These are phyloP conservation scores for Drosophila ananassae DNA, from an alignment of 1,140 invertebrate genomes.

Conservation along the genomic window DNA sequence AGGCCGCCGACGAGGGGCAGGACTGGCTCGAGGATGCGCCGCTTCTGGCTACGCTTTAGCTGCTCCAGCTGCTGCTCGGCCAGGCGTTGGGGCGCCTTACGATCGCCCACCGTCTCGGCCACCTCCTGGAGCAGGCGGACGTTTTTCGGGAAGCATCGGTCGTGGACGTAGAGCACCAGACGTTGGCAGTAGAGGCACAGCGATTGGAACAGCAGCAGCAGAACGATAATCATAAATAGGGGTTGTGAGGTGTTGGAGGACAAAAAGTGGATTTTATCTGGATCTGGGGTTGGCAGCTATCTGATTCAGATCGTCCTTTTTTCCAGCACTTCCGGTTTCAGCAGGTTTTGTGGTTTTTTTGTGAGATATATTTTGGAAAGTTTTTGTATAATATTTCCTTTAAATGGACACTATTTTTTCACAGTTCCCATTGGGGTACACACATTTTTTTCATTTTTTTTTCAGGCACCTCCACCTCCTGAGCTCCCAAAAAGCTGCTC, in stretches of 20 bases:
- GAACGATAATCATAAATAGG: slow-evolving; percentile 83
- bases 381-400: neutral
- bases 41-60: slow-evolving; percentile 61
- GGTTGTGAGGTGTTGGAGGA: slow-evolving; percentile 25
- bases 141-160: slow-evolving; percentile 81
- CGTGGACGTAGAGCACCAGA: slow-evolving; percentile 78
- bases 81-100: slow-evolving; percentile 68
- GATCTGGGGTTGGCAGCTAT: slow-evolving; percentile 41
- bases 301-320: slow-evolving; percentile 2
- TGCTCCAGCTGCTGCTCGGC: slow-evolving; percentile 66
- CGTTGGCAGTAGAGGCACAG: slow-evolving; percentile 83
- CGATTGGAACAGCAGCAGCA: slow-evolving; percentile 83
- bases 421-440: slow-evolving; percentile 25
- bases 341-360: neutral
- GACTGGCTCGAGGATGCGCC: slow-evolving; percentile 61
- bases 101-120: slow-evolving; percentile 77
- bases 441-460: slow-evolving; percentile 26
- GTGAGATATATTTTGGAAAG: neutral
- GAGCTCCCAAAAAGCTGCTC: slow-evolving; percentile 37
- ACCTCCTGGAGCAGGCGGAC: slow-evolving; percentile 75
- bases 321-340: slow-evolving; percentile 19
- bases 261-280: slow-evolving; percentile 12
- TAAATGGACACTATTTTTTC: slow-evolving; percentile 13
- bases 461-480: slow-evolving; percentile 35
- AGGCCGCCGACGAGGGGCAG: slow-evolving; percentile 51